These are phyloP conservation scores for Ostrea denselamellosa DNA, from an alignment of 1,140 invertebrate species.

Conservation along the genomic window DNA sequence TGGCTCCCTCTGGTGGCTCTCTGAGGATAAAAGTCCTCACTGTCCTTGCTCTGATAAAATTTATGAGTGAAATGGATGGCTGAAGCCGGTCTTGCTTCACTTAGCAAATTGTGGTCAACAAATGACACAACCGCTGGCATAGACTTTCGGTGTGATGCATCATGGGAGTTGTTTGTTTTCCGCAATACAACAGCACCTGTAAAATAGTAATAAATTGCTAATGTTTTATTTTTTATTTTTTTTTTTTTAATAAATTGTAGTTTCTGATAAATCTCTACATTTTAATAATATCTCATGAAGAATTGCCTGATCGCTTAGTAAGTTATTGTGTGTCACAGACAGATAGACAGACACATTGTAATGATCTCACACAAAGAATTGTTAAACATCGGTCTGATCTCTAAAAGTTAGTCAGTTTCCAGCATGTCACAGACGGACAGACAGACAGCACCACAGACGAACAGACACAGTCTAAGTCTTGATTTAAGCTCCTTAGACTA, in stretches of 20 bases:
- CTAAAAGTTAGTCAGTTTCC: no score
- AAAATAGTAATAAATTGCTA: background rate
- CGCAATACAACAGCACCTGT: slow-evolving; percentile 11
- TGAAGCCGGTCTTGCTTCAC: slow-evolving; percentile 49
- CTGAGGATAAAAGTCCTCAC: slow-evolving; percentile 12
- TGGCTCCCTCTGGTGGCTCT: slow-evolving; percentile 1
- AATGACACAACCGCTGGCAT: slow-evolving; percentile 54
- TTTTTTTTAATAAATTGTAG: background rate
- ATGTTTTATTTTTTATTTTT: background rate
- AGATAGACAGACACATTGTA: no score
- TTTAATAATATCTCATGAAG: no score
- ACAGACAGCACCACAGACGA: no score
- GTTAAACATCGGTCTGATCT: no score
- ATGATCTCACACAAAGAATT: no score
- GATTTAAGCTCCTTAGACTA: no score
- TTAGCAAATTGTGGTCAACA: slow-evolving; percentile 48
- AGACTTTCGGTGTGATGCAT: slow-evolving; percentile 47
- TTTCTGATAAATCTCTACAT: no score
- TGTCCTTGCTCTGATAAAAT: slow-evolving; percentile 46
- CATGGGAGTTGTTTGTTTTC: slow-evolving; percentile 22
- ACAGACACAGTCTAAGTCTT: no score
- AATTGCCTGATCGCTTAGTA: no score
- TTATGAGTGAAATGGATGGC: slow-evolving; percentile 56
- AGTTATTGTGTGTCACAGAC: no score
- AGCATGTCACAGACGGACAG: no score